A percentile compares a stretch with the other conserved stretches of the same genome.
These are phyloP conservation scores for Yasuhikotakia modesta DNA, from an alignment of 2,797 vertebrate species.

Conservation along the genomic window DNA sequence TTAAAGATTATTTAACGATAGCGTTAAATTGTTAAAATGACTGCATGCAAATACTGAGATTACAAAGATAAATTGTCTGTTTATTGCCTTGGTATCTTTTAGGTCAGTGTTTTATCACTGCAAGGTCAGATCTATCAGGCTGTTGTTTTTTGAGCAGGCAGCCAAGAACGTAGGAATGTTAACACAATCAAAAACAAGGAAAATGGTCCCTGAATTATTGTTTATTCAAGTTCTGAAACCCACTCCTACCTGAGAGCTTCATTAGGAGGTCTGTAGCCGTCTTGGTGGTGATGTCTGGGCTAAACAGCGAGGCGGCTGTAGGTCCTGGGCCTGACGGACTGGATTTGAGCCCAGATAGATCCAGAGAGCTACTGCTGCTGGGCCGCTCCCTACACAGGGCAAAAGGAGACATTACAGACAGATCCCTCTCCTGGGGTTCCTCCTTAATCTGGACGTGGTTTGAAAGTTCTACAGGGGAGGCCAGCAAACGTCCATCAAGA, in stretches of 20 bases:
- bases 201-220: too few relatives aligned
- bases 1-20: not conserved
- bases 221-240: not conserved
- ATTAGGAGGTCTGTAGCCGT: conserved; percentile 98
- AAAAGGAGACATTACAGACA: conserved; percentile 83
- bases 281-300: conserved; percentile 96
- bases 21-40: not conserved
- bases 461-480: conserved; percentile 78
- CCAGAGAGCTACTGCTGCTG: conserved; percentile 81
- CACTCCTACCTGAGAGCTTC: conserved; percentile 91
- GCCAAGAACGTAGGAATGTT: not conserved
- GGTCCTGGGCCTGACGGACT: conserved; percentile 72
- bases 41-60: not conserved
- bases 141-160: not conserved
- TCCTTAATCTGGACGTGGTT: conserved; percentile 91
- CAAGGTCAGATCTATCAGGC: too few relatives aligned
- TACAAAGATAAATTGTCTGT: not conserved
- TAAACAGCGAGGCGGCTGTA: conserved; percentile 89
- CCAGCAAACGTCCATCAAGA: conserved; percentile 65
- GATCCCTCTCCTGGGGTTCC: conserved; percentile 91
- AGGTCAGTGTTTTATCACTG: not conserved
- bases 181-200: too few relatives aligned
- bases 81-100: not conserved
- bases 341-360: conserved; percentile 77
- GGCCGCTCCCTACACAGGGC: conserved; percentile 84